Evolutionary conservation across 2,797 vertebrate genomes (phyloP).

Genomic region (Sebastes minor): DNA sequence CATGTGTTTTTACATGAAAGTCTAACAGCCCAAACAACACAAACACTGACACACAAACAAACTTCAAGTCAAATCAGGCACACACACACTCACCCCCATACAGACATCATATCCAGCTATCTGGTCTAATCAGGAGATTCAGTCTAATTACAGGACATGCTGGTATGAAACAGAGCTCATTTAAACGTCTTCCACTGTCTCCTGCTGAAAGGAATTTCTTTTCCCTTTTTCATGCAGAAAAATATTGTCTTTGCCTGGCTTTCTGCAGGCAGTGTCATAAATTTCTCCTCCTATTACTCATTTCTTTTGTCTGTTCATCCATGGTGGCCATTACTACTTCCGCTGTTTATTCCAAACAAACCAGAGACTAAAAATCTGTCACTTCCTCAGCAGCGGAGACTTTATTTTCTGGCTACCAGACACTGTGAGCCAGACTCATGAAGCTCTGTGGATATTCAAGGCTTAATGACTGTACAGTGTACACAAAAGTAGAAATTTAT

Average conservation of each 20-base stretch:
- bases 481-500: background rate
- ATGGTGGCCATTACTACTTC: background rate
- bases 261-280: background rate
- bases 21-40: background rate
- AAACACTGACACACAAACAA: background rate
- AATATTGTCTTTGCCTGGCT: background rate
- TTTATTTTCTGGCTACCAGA: background rate
- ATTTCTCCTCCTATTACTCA: background rate
- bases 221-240: background rate
- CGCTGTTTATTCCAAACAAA: constrained; percentile 21
- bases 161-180: constrained; percentile 44
- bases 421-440: background rate
- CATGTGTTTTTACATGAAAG: constrained; percentile 16
- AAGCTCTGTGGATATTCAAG: background rate
- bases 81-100: background rate
- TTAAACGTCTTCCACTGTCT: constrained; percentile 51
- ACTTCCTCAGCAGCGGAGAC: background rate
- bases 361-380: constrained; percentile 11
- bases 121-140: constrained; percentile 58
- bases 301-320: constrained; percentile 1
- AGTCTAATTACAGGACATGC: constrained; percentile 63
- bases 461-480: background rate
- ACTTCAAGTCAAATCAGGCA: background rate
- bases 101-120: constrained; percentile 7
- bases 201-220: constrained; percentile 5